These are phyloP conservation scores for Andrena dorsata DNA, from an alignment of 2,888 invertebrate genomes.

Conservation along the genomic window DNA sequence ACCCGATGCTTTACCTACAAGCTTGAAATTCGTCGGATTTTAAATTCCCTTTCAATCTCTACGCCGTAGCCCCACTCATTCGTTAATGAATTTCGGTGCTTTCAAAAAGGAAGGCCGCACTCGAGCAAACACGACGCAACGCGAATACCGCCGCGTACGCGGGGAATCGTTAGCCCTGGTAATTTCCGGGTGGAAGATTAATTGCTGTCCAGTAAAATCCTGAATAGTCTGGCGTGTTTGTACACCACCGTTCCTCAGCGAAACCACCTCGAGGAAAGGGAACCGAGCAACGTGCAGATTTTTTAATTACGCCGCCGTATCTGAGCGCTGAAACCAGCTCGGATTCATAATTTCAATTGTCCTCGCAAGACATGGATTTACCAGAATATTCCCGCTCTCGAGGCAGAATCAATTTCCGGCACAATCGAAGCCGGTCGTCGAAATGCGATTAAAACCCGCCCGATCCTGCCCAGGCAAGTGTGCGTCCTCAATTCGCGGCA, in stretches of 20 bases:
- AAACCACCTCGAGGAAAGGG: slow-evolving; percentile 20
- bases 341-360: neutral
- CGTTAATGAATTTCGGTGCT: slow-evolving; percentile 13
- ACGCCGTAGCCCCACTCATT: neutral
- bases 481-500: neutral
- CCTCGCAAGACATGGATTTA: no score
- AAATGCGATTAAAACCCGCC: neutral
- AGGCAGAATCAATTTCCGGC: neutral
- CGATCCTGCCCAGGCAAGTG: neutral
- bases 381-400: no score
- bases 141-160: slow-evolving; percentile 47
- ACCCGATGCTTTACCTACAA: neutral
- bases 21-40: neutral
- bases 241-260: slow-evolving; percentile 42
- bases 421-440: neutral
- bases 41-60: slow-evolving; percentile 2
- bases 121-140: slow-evolving; percentile 33
- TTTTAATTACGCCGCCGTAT: slow-evolving; percentile 13
- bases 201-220: slow-evolving; percentile 54
- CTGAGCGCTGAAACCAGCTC: neutral
- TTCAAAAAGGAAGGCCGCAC: slow-evolving; percentile 17
- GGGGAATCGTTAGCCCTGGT: slow-evolving; percentile 47
- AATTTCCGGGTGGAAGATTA: slow-evolving; percentile 70
- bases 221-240: slow-evolving; percentile 58
- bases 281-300: neutral